These are phyloP conservation scores for Nothura maculosa DNA, from an alignment of 2,797 vertebrate species.

Conservation along the genomic window DNA sequence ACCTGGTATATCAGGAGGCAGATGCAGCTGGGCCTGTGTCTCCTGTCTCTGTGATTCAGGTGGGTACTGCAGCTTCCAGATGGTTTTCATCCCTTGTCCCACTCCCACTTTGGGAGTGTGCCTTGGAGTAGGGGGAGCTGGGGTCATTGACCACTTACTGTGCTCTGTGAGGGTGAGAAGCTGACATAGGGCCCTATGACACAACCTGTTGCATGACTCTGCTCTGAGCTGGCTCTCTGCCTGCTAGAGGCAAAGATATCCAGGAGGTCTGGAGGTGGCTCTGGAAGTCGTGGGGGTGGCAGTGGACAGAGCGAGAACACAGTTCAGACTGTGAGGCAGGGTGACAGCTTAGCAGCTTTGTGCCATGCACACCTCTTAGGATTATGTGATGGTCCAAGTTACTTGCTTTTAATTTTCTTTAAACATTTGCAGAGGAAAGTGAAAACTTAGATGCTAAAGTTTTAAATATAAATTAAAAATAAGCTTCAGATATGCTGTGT, in stretches of 20 bases:
- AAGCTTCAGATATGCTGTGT: not conserved
- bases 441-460: not conserved
- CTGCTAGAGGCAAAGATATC: not conserved
- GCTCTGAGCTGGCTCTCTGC: not conserved
- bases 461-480: conserved; percentile 55
- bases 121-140: fast-evolving
- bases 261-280: not conserved
- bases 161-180: not conserved
- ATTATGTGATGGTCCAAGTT: not conserved
- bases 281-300: not conserved
- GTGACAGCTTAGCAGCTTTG: not conserved
- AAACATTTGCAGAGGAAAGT: not conserved
- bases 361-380: not conserved
- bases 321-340: not conserved
- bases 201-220: fast-evolving
- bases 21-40: not conserved
- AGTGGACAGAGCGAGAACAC: fast-evolving
- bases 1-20: not conserved
- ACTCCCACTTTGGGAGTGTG: too few species aligned
- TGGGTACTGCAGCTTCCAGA: not conserved
- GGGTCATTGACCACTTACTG: not conserved
- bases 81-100: not conserved
- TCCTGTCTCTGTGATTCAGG: not conserved
- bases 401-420: not conserved
- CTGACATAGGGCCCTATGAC: not conserved